A percentile compares a stretch with the other conserved stretches of the same genome.
Conservation (phyloP, 2,113 vertebrate genomes). For the Mirounga angustirostris region DNA sequence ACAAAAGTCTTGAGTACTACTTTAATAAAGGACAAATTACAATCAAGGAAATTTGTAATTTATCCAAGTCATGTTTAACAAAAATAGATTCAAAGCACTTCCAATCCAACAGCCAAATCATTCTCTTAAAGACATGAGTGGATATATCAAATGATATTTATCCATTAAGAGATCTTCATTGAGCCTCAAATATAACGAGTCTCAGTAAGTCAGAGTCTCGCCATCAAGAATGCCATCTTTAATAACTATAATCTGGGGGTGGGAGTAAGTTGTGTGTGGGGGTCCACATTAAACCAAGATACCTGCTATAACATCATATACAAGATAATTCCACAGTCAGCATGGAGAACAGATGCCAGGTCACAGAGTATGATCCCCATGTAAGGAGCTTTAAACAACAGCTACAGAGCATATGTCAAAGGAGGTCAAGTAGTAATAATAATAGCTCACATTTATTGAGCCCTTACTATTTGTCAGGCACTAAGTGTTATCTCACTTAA, state of each 20-base stretch:
- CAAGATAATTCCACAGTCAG: neutral
- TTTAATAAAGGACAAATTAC: constrained; percentile 6
- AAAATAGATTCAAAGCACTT: constrained; percentile 46
- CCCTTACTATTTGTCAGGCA: neutral
- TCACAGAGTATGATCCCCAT: neutral
- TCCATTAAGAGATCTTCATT: neutral
- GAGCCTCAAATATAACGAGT: neutral
- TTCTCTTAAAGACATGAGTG: constrained; percentile 1
- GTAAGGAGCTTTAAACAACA: neutral
- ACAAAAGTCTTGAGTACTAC: neutral
- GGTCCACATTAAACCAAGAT: neutral
- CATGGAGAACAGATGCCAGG: neutral
- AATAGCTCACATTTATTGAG: neutral
- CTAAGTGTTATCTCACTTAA: constrained; percentile 4
- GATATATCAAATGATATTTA: neutral
- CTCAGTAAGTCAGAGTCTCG: neutral
- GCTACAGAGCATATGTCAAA: neutral
- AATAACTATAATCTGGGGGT: neutral
- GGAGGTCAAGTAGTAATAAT: neutral
- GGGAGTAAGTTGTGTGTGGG: too few species aligned
- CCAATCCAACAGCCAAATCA: constrained; percentile 13
- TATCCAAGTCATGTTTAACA: constrained; percentile 39
- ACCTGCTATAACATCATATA: neutral
- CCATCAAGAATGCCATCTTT: neutral
- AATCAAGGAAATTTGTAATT: constrained; percentile 40